Evolutionary conservation across 2,113 vertebrate species (phyloP).

Genomic region (Trogon melanurus): DNA sequence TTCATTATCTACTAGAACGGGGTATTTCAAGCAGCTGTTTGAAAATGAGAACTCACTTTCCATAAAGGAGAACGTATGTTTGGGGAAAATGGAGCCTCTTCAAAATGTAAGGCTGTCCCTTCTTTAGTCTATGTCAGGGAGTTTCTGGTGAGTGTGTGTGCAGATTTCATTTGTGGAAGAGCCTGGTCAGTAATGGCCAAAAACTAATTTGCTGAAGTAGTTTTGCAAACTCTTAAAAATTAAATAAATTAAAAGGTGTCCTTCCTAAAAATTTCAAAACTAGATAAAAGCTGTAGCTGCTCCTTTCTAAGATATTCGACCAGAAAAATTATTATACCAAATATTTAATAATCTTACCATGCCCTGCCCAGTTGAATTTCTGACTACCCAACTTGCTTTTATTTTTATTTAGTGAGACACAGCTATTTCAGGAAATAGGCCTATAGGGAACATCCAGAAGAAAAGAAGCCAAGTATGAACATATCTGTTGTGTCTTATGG

Average conservation of each 20-base stretch:
- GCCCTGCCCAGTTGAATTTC: background rate
- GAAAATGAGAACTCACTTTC: constrained; percentile 29
- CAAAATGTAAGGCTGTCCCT: background rate
- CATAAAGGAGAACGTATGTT: constrained; percentile 45
- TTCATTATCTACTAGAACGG: constrained; percentile 54
- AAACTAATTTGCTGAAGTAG: background rate
- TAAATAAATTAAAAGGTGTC: background rate
- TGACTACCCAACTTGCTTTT: background rate
- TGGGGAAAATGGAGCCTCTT: constrained; percentile 13
- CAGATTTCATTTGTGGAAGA: background rate
- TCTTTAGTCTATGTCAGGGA: background rate
- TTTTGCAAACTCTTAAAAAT: background rate
- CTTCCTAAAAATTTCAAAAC: background rate
- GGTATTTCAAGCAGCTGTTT: constrained; percentile 61
- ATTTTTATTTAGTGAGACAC: background rate
- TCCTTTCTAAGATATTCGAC: background rate
- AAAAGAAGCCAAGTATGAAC: background rate
- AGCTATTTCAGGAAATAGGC: background rate
- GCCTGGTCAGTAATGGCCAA: background rate
- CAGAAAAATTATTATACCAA: background rate
- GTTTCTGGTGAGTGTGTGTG: background rate
- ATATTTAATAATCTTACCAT: background rate
- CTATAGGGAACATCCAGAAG: background rate
- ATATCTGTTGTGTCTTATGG: background rate
- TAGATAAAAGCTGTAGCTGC: background rate